Evolutionary conservation across 2,113 vertebrate species (phyloP).

Genomic region (Limnothrissa miodon): DNA sequence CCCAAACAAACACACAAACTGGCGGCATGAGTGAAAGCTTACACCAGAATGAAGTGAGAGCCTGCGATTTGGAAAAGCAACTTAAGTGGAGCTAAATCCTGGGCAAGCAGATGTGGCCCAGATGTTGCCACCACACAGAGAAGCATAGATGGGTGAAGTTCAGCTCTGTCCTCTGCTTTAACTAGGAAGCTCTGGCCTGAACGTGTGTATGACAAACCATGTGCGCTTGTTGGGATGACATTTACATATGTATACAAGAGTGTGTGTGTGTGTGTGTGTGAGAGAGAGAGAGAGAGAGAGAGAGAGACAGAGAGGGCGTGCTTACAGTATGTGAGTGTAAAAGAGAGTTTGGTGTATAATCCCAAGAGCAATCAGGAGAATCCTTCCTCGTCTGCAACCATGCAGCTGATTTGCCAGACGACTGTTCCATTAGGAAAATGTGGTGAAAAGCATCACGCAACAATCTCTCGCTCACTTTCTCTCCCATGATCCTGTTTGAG

Average conservation of each 20-base stretch:
- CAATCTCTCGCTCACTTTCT: neutral
- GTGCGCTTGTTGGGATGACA: slow-evolving; percentile 27
- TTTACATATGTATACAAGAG: neutral
- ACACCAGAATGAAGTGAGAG: slow-evolving; percentile 53
- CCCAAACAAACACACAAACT: slow-evolving; percentile 21
- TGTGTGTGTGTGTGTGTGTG: slow-evolving; percentile 12
- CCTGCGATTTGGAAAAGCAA: slow-evolving; percentile 61
- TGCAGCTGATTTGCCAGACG: slow-evolving; percentile 20
- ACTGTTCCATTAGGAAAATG: slow-evolving; percentile 41
- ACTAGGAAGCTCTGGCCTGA: slow-evolving; percentile 32
- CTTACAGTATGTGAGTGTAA: neutral
- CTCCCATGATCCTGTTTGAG: slow-evolving; percentile 16
- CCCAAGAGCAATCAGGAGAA: slow-evolving; percentile 46
- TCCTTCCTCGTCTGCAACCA: slow-evolving; percentile 26
- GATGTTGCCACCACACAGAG: slow-evolving; percentile 63
- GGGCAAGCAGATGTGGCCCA: slow-evolving; percentile 70
- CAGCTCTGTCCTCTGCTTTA: slow-evolving; percentile 41
- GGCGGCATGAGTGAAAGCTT: slow-evolving; percentile 58
- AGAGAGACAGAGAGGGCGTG: neutral
- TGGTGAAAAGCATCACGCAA: slow-evolving; percentile 28
- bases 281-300: neutral
- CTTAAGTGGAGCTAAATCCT: slow-evolving; percentile 70
- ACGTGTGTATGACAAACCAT: slow-evolving; percentile 34
- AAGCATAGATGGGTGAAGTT: slow-evolving; percentile 54
- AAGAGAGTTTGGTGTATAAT: slow-evolving; percentile 51